phyloP scores from a whole-genome alignment of 2,888 invertebrate genomes.

The Xestoiulus laeticollis region DNA sequence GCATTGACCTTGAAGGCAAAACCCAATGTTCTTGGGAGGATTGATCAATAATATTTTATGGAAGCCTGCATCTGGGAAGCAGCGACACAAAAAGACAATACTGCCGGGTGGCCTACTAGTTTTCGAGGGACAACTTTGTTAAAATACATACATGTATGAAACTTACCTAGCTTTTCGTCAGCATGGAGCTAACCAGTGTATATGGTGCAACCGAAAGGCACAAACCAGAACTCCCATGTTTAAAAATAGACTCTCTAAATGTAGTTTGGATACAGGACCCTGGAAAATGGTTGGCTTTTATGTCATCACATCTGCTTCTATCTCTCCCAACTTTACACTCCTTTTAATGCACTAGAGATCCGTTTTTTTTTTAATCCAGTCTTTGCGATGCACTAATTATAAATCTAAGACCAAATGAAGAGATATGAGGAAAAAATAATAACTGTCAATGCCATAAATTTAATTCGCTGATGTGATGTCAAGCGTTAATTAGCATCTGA shows the following conservation, averaged over 20 bases:
- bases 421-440: neutral
- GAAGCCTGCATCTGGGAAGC: neutral
- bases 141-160: neutral
- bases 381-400: neutral
- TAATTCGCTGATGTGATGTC: neutral
- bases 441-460: neutral
- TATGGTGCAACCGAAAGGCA: slow-evolving; percentile 13
- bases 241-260: slow-evolving; percentile 39
- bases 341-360: neutral
- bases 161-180: neutral
- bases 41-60: slow-evolving; percentile 8
- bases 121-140: neutral
- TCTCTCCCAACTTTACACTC: neutral
- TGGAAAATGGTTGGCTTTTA: slow-evolving; percentile 41
- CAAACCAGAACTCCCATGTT: slow-evolving; percentile 21
- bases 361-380: neutral
- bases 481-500: neutral
- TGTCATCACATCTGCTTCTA: slow-evolving; percentile 3
- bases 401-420: neutral
- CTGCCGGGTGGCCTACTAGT: neutral
- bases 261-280: slow-evolving; percentile 24
- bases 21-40: neutral
- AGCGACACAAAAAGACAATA: neutral
- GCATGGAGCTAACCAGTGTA: slow-evolving; percentile 6
- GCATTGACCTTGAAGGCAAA: slow-evolving; percentile 36